These are phyloP conservation scores for Oreochromis spilurus DNA, from an alignment of 2,113 vertebrate species.

Conservation along the genomic window DNA sequence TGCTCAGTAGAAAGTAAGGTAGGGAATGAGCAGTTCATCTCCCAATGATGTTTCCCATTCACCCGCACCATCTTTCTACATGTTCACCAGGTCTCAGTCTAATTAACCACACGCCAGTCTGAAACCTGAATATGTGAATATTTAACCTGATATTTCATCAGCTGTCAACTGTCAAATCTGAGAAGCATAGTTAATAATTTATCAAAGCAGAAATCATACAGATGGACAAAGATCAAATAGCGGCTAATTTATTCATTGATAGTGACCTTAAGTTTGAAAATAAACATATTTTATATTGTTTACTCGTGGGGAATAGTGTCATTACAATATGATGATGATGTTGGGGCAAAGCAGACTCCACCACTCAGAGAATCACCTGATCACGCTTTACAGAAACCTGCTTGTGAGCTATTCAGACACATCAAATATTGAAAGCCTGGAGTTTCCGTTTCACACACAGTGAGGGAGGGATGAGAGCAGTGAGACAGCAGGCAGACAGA, in stretches of 20 bases:
- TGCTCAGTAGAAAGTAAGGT: too few species aligned
- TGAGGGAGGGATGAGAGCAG: not conserved
- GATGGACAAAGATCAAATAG: not conserved
- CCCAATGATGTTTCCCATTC: too few species aligned
- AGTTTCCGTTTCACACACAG: constrained; percentile 70
- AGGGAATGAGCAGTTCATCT: too few species aligned
- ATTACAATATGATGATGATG: not conserved
- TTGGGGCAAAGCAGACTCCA: constrained; percentile 4
- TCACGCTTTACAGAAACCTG: constrained; percentile 70
- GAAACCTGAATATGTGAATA: too few species aligned
- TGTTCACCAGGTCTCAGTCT: too few species aligned
- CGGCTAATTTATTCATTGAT: not conserved
- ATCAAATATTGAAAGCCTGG: constrained; percentile 75
- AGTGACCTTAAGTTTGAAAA: not conserved
- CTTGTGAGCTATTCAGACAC: constrained; percentile 76
- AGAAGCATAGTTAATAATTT: not conserved
- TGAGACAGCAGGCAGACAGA: not conserved
- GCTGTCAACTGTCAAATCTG: too few species aligned
- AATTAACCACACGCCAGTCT: too few species aligned
- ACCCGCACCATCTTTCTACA: too few species aligned
- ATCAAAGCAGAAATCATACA: not conserved
- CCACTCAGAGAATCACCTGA: constrained; percentile 39
- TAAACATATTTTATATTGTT: not conserved
- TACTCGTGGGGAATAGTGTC: not conserved
- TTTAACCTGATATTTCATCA: too few species aligned